A percentile compares a stretch with the other conserved stretches of the same genome.
Evolutionary conservation across 2,888 invertebrate species (phyloP).

Genomic region (Aromia moschata): DNA sequence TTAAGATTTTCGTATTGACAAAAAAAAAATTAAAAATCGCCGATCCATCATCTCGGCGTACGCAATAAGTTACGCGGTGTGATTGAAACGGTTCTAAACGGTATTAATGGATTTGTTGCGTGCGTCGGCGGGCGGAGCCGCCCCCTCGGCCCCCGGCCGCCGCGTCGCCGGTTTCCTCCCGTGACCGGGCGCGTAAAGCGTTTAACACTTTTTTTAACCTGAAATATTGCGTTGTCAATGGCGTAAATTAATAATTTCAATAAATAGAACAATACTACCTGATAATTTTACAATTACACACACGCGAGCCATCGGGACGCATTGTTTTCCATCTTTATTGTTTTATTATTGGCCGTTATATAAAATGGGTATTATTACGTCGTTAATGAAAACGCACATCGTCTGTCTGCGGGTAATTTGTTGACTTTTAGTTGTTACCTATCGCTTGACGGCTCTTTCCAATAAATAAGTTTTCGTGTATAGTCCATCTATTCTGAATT

Average conservation of each 20-base stretch:
- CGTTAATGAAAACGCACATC: neutral
- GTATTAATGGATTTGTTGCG: conserved; percentile 53
- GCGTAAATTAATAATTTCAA: conserved; percentile 29
- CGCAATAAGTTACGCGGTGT: conserved; percentile 40
- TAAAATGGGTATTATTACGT: neutral
- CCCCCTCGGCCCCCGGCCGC: neutral
- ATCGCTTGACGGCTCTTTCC: too few relatives aligned
- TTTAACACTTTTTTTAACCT: conserved; percentile 36
- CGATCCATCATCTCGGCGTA: conserved; percentile 34
- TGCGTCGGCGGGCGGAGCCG: conserved; percentile 30
- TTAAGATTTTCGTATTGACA: conserved; percentile 11
- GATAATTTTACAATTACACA: conserved; percentile 24
- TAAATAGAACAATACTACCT: conserved; percentile 21
- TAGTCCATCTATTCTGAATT: too few relatives aligned
- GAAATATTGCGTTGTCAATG: conserved; percentile 25
- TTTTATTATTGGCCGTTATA: neutral
- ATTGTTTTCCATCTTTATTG: conserved; percentile 2
- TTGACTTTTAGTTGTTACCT: too few relatives aligned
- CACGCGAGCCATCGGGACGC: conserved; percentile 10
- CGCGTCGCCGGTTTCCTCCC: conserved; percentile 20
- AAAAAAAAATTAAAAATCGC: too few relatives aligned
- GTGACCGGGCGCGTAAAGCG: conserved; percentile 21
- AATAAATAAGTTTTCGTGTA: too few relatives aligned
- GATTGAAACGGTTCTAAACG: conserved; percentile 46
- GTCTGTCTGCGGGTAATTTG: neutral